Base-by-base conservation (phyloP, 2,113 vertebrate genomes). In the Poecile atricapillus region DNA sequence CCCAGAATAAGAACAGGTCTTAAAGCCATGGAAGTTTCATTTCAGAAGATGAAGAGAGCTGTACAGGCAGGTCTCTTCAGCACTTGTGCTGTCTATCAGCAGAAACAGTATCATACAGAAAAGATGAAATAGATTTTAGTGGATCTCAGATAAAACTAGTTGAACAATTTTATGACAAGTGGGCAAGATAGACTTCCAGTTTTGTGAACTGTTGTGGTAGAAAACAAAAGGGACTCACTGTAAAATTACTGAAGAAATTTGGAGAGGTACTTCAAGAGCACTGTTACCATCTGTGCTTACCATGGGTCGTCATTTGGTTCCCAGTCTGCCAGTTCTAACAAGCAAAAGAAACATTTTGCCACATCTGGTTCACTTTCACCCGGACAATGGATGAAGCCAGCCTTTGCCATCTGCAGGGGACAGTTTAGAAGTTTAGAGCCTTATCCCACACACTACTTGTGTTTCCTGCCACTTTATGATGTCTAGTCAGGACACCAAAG, bases 261-360 rank as follows among this genome's bases (percentile, higher is more conserved):
- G 20, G 46, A 65, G 35, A 41, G 64, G 33, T 35, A 44, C 7
- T 68, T 76, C 9, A 44, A 71, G 52, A 68, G 59, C 16, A 18
- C 21, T 23, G 19, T 21, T 67, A 23, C 3, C 3, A 25, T 46
- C 52, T 64, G 20, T 68, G 60, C 91, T 96, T 90, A 98, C 98
- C 98, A 93, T 19, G 98, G 98, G 82, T 98, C 94, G 69, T 98
- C 98, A 28, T 98, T 95, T 13, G 98, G 98, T 69, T 99, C 98
- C 98, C 98, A 99, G 60, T 97, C 98, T 17, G 98, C 98, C 35
- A 98, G 86, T 67, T 98, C 98, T 19, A 98, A 97, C 87, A 99
- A 96, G 95, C 98, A 99, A 88, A 98, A 99, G 96, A 98, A 98
- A 90, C 98, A 98, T 79, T 98, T 98, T 25, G 87, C 97, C 33